Conservation (phyloP, 2,888 invertebrate genomes). For the Eutolmus rufibarbis region DNA sequence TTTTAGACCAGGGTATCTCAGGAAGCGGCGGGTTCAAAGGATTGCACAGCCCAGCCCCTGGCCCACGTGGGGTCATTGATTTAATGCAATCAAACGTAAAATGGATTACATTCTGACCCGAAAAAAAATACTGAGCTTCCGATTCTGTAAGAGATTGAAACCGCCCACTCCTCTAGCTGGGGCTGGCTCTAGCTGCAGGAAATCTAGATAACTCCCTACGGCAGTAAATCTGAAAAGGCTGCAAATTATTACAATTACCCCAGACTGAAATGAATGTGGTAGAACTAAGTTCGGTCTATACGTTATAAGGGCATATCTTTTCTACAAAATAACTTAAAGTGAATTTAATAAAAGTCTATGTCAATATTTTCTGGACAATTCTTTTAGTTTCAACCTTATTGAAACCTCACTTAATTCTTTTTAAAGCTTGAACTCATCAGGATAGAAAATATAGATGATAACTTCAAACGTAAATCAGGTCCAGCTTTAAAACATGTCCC, state of each 20-base stretch:
- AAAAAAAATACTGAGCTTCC: not conserved
- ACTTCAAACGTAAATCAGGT: no score
- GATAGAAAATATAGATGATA: no score
- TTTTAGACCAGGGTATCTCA: not conserved
- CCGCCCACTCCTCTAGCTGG: not conserved
- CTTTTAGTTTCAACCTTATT: no score
- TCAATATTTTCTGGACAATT: no score
- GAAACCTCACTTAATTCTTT: no score
- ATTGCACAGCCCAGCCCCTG: not conserved
- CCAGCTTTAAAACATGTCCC: no score
- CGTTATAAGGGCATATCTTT: not conserved
- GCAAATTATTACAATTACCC: not conserved
- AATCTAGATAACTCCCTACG: not conserved
- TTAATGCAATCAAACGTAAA: conserved; percentile 21
- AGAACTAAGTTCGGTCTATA: not conserved
- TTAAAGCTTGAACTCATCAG: no score
- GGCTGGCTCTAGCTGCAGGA: not conserved
- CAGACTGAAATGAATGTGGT: not conserved
- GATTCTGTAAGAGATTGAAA: not conserved
- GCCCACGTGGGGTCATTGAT: not conserved
- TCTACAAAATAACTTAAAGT: not conserved
- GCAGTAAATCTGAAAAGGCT: not conserved
- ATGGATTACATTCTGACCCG: conserved; percentile 14
- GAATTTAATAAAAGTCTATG: not conserved
- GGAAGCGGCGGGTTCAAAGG: conserved; percentile 1